phyloP scores from a whole-genome alignment of 2,113 vertebrate genomes.

The Scartelaos histophorus region DNA sequence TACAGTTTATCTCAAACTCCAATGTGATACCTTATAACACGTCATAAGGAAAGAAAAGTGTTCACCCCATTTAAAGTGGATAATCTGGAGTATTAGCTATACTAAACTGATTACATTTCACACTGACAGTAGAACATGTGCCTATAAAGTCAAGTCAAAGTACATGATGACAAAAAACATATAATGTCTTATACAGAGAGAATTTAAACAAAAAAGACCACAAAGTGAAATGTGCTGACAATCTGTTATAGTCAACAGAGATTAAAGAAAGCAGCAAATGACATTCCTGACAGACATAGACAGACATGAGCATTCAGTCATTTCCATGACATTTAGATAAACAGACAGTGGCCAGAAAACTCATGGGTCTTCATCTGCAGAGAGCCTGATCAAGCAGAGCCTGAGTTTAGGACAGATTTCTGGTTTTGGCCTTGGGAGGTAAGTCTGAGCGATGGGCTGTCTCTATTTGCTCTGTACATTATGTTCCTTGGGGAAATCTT shows the following conservation, averaged over 20 bases:
- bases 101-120: neutral
- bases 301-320: neutral
- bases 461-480: conserved; percentile 70
- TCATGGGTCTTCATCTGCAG: conserved; percentile 26
- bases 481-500: conserved; percentile 64
- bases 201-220: too few relatives aligned
- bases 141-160: neutral
- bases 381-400: conserved; percentile 39
- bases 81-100: neutral
- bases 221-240: too few relatives aligned
- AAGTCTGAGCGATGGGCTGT: conserved; percentile 40
- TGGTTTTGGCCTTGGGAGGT: conserved; percentile 56
- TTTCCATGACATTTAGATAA: neutral
- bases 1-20: neutral
- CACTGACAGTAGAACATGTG: neutral
- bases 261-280: neutral
- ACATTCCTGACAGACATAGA: neutral
- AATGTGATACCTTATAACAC: neutral
- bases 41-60: neutral
- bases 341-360: neutral
- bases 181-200: neutral
- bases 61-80: neutral
- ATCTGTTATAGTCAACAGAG: neutral
- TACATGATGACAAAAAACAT: neutral
- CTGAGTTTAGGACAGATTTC: conserved; percentile 54